Base-by-base conservation (phyloP, 2,888 invertebrate species). In the Trypoxylon attenuatum region DNA sequence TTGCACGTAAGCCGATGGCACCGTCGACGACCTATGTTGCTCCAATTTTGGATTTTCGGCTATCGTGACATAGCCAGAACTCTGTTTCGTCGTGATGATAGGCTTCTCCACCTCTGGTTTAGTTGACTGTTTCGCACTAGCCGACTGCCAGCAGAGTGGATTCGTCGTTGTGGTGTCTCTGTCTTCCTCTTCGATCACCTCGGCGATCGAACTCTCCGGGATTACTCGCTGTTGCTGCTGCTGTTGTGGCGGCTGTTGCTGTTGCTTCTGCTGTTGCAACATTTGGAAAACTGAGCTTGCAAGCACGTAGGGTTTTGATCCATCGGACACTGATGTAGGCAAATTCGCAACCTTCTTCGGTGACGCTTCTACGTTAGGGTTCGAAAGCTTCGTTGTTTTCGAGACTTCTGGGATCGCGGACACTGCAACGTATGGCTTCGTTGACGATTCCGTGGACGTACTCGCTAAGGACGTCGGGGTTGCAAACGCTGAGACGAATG, bases 11-110 rank as follows among this genome's bases (percentile, higher is more conserved):
- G 74, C 65, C 51, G 72, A 69, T 8, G 64, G 57, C 23, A 41
- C 61, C 5, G 71, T 50, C 13, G 69, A 25, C 2, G 46, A 22
- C 38, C 56, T 43, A 54, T 72, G 69, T 45, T 70, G 73, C n/a
- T 74, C 71, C 38, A 63, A 15, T 27, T 68, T 61, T 2, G 77
- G 71, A 58, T 76, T 76, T 49, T 79, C 78, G 1, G 78, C 76
- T 15, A 85, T 69, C 22, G 81, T 77, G 19, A 84, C 83, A 43
- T 86, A 84, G 16, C 83, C 84, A n/a, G 69, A 39, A 10, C 29
- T 66, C 42, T 57, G 56, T 27, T 77, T 73, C n/a, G 50, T 51
- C 33, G 52, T 46, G 39, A 63, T 60, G 15, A 71, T 47, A 1
- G 58, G 13, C 47, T 60, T 60, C n/a, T 71, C 64, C 50, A 49